phyloP scores from a whole-genome alignment of 2,113 vertebrate genomes.

The Bungarus multicinctus region DNA sequence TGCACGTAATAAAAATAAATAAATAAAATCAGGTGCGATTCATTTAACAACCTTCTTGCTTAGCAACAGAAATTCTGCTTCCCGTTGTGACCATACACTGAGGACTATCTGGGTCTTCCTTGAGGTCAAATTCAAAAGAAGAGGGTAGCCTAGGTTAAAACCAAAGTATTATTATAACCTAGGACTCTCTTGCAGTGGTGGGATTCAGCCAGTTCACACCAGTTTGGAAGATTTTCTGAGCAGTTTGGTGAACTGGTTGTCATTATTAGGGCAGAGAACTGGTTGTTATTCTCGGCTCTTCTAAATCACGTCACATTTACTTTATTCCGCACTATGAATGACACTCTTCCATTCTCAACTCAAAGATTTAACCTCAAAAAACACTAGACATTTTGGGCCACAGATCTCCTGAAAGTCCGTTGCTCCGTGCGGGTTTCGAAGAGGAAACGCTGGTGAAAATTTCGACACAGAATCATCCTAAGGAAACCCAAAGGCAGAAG shows the following conservation, averaged over 20 bases:
- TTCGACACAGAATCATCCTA: neutral
- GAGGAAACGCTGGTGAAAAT: neutral
- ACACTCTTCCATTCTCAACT: neutral
- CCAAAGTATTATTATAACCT: neutral
- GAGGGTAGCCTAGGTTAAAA: neutral
- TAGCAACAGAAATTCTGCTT: neutral
- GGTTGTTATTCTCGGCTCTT: neutral
- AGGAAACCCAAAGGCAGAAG: neutral
- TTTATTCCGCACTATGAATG: neutral
- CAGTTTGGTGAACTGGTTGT: too few relatives aligned
- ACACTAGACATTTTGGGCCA: neutral
- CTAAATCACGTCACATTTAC: neutral
- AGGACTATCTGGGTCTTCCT: neutral
- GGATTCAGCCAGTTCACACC: too few relatives aligned
- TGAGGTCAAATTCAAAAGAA: neutral
- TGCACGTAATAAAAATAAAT: neutral
- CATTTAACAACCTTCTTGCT: neutral
- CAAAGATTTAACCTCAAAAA: neutral
- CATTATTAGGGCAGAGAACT: too few relatives aligned
- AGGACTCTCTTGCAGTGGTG: neutral
- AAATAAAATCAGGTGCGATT: neutral
- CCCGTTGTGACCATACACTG: accelerated
- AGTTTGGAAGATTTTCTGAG: too few relatives aligned
- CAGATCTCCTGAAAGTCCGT: neutral
- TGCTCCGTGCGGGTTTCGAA: neutral